These are phyloP conservation scores for Amphiduros pacificus DNA, from an alignment of 2,888 invertebrate genomes.

Conservation along the genomic window DNA sequence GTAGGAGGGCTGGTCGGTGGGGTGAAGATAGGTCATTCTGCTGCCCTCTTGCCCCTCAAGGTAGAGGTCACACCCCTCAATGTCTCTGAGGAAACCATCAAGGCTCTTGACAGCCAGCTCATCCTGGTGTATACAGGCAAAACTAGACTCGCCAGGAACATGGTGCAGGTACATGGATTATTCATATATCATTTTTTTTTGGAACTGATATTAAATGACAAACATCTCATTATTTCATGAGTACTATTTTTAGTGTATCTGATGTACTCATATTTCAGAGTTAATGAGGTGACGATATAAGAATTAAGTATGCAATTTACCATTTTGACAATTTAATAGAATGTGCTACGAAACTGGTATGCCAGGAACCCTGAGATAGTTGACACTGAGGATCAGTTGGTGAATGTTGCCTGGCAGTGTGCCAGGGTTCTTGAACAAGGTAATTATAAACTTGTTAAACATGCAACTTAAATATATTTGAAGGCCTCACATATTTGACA, in stretches of 20 bases:
- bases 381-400: slow-evolving; percentile 53
- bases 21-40: slow-evolving; percentile 58
- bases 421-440: slow-evolving; percentile 52
- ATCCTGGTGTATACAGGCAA: slow-evolving; percentile 64
- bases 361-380: slow-evolving; percentile 58
- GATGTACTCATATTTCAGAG: no score
- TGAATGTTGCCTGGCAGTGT: slow-evolving; percentile 51
- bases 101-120: slow-evolving; percentile 58
- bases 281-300: no score
- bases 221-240: no score
- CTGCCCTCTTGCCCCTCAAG: slow-evolving; percentile 50
- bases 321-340: no score
- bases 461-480: no score
- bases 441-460: no score
- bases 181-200: no score
- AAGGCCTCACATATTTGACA: no score
- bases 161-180: slow-evolving; percentile 64
- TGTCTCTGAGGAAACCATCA: slow-evolving; percentile 38
- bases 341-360: slow-evolving; percentile 62
- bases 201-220: no score
- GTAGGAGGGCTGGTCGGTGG: slow-evolving; percentile 62
- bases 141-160: slow-evolving; percentile 64
- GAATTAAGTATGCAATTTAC: no score
- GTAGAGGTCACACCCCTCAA: slow-evolving; percentile 50
- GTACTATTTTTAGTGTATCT: no score